These are phyloP conservation scores for Furnarius figulus DNA, from an alignment of 2,113 vertebrate species.

Conservation along the genomic window DNA sequence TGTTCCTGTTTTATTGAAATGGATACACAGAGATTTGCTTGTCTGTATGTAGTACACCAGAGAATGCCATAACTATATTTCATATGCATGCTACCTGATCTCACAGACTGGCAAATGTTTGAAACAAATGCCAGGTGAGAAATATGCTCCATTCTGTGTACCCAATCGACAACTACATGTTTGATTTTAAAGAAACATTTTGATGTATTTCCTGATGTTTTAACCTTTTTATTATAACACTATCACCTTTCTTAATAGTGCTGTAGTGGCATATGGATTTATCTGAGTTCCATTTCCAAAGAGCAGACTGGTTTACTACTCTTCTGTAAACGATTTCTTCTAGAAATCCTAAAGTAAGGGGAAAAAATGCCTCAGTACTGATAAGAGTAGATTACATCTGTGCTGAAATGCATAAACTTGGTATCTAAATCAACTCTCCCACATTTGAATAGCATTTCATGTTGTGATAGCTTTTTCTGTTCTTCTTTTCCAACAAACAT, in stretches of 20 bases:
- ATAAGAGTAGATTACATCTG: background rate
- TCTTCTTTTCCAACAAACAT: background rate
- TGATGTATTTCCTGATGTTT: background rate
- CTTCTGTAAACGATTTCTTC: background rate
- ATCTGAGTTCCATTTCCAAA: background rate
- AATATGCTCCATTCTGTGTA: background rate
- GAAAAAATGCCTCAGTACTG: background rate
- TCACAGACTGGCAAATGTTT: background rate
- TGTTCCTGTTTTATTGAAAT: constrained; percentile 25
- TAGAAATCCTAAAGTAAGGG: background rate
- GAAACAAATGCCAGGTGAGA: background rate
- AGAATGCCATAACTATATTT: constrained; percentile 10
- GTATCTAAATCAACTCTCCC: background rate
- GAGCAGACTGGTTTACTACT: background rate
- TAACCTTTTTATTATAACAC: background rate
- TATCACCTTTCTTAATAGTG: background rate
- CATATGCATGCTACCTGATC: background rate
- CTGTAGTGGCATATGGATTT: background rate
- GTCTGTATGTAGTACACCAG: background rate
- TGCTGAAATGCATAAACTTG: background rate
- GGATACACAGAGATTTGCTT: background rate
- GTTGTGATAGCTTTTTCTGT: background rate
- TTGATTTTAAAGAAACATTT: constrained; percentile 29
- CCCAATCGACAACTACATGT: background rate
- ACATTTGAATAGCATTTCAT: background rate